Conservation (phyloP, 2,113 vertebrate species). For the Barnardius zonarius region DNA sequence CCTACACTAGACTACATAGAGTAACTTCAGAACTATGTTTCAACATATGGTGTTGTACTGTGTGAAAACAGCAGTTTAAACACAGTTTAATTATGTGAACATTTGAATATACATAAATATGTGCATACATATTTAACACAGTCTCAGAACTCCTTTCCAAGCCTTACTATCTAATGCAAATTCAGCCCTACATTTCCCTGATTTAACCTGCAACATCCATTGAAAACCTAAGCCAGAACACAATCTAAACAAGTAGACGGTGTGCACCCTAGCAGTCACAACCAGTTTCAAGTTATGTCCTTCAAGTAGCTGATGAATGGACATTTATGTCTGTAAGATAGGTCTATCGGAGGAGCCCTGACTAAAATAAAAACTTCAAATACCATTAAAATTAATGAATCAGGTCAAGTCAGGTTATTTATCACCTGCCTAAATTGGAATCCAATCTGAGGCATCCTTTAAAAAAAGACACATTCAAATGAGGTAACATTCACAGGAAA, state of each 20-base stretch:
- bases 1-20: not conserved
- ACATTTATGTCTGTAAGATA: slow-evolving; percentile 14
- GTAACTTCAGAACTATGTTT: not conserved
- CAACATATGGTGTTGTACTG: not conserved
- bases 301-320: slow-evolving; percentile 37
- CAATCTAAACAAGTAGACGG: not conserved
- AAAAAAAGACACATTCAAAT: not conserved
- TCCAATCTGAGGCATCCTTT: slow-evolving; percentile 10
- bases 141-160: not conserved
- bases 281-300: not conserved
- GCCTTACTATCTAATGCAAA: not conserved
- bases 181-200: not conserved
- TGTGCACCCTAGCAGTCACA: not conserved
- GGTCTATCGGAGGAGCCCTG: not conserved
- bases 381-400: slow-evolving; percentile 52
- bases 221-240: not conserved
- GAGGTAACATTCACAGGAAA: not conserved
- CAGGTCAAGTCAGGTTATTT: slow-evolving; percentile 43
- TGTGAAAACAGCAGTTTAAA: not conserved
- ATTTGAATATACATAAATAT: not conserved
- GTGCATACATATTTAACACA: not conserved
- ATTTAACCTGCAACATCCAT: not conserved
- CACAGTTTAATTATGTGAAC: not conserved
- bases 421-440: slow-evolving; percentile 46
- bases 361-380: slow-evolving; percentile 49